Conservation (phyloP, 2,888 invertebrate genomes). For the Bombylius major region DNA sequence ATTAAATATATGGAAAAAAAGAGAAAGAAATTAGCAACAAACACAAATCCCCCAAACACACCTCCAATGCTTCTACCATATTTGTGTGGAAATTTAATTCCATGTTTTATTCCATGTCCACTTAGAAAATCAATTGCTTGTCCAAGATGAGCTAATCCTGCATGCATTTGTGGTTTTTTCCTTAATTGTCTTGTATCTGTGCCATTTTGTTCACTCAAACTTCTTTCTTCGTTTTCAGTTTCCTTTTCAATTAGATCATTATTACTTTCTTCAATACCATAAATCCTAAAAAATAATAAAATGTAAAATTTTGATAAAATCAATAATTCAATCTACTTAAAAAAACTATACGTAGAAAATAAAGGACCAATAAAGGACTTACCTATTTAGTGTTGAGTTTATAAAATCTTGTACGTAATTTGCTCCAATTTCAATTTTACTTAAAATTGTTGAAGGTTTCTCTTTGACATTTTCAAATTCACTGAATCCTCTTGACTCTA, state of each 20-base stretch:
- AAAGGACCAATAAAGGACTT: conserved; percentile 14
- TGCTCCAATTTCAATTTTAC: conserved; percentile 33
- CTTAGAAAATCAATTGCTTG: conserved; percentile 16
- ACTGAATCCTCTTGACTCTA: conserved; percentile 30
- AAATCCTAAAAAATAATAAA: no score
- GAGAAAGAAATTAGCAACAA: conserved; percentile 21
- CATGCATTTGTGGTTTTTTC: neutral
- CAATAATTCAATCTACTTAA: no score
- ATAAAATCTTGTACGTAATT: conserved; percentile 31
- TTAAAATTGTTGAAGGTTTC: conserved; percentile 34
- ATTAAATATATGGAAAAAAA: no score
- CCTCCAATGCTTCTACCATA: conserved; percentile 33
- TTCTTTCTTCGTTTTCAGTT: neutral
- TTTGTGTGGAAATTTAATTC: conserved; percentile 30
- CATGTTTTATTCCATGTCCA: conserved; percentile 22
- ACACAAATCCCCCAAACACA: conserved; percentile 15
- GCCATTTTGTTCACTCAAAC: neutral
- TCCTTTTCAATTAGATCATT: neutral
- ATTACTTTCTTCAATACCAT: no score
- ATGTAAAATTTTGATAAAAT: no score
- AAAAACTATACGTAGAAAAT: no score
- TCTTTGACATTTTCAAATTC: conserved; percentile 27
- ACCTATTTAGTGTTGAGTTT: conserved; percentile 33
- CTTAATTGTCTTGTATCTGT: neutral
- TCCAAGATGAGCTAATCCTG: neutral